phyloP scores from a whole-genome alignment of 2,888 invertebrate species.

The Tetragnatha montana region DNA sequence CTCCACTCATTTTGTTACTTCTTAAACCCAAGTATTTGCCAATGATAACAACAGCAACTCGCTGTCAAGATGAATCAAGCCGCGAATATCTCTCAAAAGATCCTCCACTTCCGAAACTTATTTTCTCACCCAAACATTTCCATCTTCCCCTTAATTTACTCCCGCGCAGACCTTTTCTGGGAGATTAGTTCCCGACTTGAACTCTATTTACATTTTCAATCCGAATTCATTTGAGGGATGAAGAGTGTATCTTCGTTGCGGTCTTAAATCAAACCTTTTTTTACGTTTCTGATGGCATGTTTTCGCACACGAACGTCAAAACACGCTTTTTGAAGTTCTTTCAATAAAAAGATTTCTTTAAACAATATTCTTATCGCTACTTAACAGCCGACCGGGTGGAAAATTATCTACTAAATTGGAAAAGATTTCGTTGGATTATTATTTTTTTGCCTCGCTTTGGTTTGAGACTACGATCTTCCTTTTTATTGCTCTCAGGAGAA shows the following conservation, averaged over 20 bases:
- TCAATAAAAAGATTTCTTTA: background rate
- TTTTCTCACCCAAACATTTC: background rate
- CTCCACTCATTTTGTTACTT: background rate
- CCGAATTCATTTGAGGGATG: too few species aligned
- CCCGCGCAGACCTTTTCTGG: background rate
- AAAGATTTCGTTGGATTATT: background rate
- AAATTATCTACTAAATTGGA: background rate
- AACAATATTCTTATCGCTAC: background rate
- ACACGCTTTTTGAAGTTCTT: background rate
- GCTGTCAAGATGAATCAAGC: background rate
- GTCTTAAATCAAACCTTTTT: too few species aligned
- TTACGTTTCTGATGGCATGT: background rate
- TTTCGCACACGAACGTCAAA: background rate
- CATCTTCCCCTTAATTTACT: background rate
- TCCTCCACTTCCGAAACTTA: background rate
- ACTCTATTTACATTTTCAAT: background rate
- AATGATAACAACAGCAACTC: background rate
- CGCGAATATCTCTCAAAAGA: background rate
- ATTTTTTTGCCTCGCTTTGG: background rate
- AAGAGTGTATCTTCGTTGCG: too few species aligned
- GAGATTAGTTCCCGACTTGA: background rate
- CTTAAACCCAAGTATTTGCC: background rate
- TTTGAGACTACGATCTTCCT: background rate
- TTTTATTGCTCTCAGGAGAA: background rate
- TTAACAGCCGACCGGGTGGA: background rate